A percentile compares a stretch with the other conserved stretches of the same genome.
These are phyloP conservation scores for Neosalanx taihuensis DNA, from an alignment of 2,797 vertebrate genomes.

Conservation along the genomic window DNA sequence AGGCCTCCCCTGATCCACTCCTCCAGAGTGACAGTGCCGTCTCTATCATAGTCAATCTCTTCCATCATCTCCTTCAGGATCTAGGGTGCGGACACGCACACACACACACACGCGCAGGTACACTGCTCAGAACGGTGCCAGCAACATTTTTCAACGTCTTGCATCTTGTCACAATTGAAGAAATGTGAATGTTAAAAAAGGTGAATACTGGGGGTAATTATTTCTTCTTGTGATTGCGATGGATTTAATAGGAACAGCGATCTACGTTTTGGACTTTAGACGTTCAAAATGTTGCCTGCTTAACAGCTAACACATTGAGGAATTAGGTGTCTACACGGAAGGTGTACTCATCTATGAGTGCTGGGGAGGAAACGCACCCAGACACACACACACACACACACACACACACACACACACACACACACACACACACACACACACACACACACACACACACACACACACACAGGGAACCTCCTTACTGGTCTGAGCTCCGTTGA, in stretches of 20 bases:
- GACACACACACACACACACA: neutral
- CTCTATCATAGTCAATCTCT: conserved; percentile 86
- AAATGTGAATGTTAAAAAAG: no score
- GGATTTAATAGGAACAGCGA: no score
- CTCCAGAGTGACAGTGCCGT: conserved; percentile 88
- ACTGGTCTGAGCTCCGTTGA: conserved; percentile 88
- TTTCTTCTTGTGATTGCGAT: no score
- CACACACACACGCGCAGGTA: conserved; percentile 12
- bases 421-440: conserved; percentile 4
- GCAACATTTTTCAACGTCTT: neutral
- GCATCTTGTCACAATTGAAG: no score
- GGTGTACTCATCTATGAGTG: neutral
- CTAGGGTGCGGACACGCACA: conserved; percentile 54
- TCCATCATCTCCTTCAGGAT: conserved; percentile 94
- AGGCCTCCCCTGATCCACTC: conserved; percentile 94
- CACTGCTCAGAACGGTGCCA: neutral
- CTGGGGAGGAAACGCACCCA: conserved; percentile 54
- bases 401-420: conserved; percentile 2
- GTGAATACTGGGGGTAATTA: no score
- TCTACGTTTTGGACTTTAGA: neutral
- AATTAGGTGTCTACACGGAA: neutral
- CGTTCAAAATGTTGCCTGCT: neutral
- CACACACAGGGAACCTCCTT: conserved; percentile 55
- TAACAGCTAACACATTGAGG: neutral
- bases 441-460: conserved; percentile 15